A percentile compares a stretch with the other conserved stretches of the same genome.
These are phyloP conservation scores for Clarias platycephalus DNA, from an alignment of 2,797 vertebrate genomes.

Conservation along the genomic window DNA sequence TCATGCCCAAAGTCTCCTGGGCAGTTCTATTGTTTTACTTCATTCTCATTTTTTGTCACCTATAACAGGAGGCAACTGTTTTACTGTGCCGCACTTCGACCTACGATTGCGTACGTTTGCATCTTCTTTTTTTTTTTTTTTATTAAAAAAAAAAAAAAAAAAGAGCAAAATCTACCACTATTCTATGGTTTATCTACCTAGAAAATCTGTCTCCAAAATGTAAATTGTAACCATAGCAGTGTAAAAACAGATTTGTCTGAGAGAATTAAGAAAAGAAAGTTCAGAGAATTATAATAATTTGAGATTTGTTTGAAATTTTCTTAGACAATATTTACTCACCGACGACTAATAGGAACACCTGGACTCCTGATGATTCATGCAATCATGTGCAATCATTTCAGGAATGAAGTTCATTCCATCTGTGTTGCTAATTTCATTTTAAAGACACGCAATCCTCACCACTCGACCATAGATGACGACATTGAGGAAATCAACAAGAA, in stretches of 20 bases:
- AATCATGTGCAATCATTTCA: background rate
- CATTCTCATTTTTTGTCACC: background rate
- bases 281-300: background rate
- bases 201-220: background rate
- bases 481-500: background rate
- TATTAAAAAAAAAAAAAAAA: background rate
- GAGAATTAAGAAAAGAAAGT: background rate
- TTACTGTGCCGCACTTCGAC: background rate
- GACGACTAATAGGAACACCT: background rate
- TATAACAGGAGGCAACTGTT: background rate
- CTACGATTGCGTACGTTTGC: background rate
- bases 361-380: background rate
- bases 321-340: background rate
- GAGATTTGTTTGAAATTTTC: background rate
- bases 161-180: background rate
- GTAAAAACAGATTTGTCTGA: background rate
- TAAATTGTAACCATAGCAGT: background rate
- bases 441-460: background rate
- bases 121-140: background rate
- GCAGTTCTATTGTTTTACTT: background rate
- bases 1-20: too few relatives aligned
- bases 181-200: background rate
- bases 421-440: background rate
- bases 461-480: background rate
- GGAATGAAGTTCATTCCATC: background rate